Evolutionary conservation across 2,888 invertebrate species (phyloP), one percentile per base, ranked within the genome.

Genomic region (Philereme vetulata): DNA sequence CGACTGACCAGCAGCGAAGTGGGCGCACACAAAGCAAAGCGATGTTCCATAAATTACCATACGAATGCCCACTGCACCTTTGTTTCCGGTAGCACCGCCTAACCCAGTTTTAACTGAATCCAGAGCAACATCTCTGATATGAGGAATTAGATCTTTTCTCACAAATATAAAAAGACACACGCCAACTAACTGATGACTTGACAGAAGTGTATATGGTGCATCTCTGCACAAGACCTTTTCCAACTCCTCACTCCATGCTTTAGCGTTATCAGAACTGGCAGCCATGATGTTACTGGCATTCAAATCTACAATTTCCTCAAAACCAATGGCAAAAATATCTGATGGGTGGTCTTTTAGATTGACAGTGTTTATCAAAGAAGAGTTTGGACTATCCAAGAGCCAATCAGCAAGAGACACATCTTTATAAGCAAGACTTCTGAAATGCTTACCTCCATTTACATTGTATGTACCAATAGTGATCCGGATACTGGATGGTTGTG

Each of bases 361-460:
- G 0, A 89, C 85, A 44, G 92, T 93, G 66, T 87, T 90, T 9
- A 93, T 84, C 65, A 93, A 77, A 56, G 90, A 75, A 52, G 88
- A 88, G 65, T 94, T 93, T 56, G 95, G 95, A 47, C 97, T 96
- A 85, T 98, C 98, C 47, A 98, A 87, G 34, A 99, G 89, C 98
- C 98, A 98, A 86, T 98, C 97, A 9, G 96, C 94, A 42, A 98
- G 86, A 0, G 97, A 95, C 0, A 96, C 94, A 83, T 97, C 97
- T 86, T 98, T 98, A 82, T 97, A 98, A 35, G 97, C 99, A 56
- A 99, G 96, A 85, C 98, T 98, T 70, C 98, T 95, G 79, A 99
- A 99, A 88, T 99, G 98, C 88, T 98, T 99, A 4, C 99, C 99
- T 44, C 99, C 99, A 88, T 99, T 99, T 0, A 99, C 99, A 88